phyloP scores from a whole-genome alignment of 2,113 vertebrate species.

The human (Homo sapiens) region DNA sequence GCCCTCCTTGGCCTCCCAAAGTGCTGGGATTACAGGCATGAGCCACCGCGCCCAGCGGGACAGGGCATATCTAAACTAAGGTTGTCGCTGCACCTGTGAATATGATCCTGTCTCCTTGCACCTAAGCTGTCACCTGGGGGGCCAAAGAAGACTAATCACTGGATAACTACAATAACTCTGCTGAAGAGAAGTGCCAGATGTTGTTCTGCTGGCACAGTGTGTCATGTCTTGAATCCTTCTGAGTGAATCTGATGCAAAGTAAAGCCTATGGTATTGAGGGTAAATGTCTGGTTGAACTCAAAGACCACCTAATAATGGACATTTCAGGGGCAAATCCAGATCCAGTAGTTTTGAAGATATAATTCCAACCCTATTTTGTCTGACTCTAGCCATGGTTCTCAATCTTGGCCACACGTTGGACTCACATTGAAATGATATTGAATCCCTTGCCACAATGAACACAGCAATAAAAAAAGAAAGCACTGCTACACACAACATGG shows the following conservation, averaged over 20 bases:
- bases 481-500: background rate
- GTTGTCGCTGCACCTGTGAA: background rate
- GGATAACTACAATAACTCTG: background rate
- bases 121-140: background rate
- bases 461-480: background rate
- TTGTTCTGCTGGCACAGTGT: background rate
- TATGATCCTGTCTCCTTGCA: background rate
- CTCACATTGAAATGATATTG: constrained; percentile 15
- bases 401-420: background rate
- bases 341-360: background rate
- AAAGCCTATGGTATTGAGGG: background rate
- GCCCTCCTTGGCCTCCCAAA: too few relatives aligned
- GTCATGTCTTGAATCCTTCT: background rate
- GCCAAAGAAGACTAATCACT: background rate
- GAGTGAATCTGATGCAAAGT: background rate
- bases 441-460: background rate
- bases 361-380: background rate
- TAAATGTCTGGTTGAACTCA: background rate
- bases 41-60: background rate
- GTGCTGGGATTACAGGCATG: too few relatives aligned
- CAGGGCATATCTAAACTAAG: constrained; percentile 18
- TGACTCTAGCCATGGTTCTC: background rate
- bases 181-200: background rate
- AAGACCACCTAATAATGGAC: background rate
- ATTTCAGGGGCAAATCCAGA: background rate